phyloP scores from a whole-genome alignment of 2,888 invertebrate genomes.

The Agrochola macilenta region DNA sequence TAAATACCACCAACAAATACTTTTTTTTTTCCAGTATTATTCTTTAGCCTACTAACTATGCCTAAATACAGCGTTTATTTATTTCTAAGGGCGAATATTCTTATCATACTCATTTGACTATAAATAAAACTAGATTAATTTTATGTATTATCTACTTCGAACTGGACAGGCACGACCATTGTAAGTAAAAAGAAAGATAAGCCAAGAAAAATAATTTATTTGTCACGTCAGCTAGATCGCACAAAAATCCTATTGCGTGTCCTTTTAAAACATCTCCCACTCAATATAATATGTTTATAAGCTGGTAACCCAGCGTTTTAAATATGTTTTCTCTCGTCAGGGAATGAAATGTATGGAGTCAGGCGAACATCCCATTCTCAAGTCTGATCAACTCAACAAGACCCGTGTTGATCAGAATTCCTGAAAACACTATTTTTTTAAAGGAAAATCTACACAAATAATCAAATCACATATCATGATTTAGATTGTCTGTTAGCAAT shows the following conservation, averaged over 20 bases:
- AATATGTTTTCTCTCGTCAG: neutral
- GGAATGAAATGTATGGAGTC: neutral
- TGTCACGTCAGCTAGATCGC: neutral
- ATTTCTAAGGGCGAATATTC: conserved; percentile 21
- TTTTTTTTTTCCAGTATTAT: neutral
- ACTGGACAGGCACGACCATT: conserved; percentile 25
- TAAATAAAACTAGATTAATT: neutral
- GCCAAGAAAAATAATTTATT: neutral
- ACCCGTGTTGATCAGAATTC: neutral
- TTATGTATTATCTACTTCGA: neutral
- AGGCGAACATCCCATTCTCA: neutral
- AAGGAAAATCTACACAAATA: neutral
- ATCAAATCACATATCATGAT: neutral
- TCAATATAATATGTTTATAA: neutral
- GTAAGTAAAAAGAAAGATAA: conserved; percentile 6
- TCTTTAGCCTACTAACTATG: conserved; percentile 12
- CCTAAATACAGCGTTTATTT: conserved; percentile 35
- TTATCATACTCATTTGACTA: conserved; percentile 9
- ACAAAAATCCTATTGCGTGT: neutral
- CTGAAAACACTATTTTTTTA: neutral
- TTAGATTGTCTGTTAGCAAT: neutral
- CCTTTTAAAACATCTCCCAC: neutral
- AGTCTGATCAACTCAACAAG: neutral
- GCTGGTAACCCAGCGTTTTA: conserved; percentile 6
- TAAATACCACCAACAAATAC: neutral